Conservation (phyloP, 23 tunicate species). For the Ciona savignyi region DNA sequence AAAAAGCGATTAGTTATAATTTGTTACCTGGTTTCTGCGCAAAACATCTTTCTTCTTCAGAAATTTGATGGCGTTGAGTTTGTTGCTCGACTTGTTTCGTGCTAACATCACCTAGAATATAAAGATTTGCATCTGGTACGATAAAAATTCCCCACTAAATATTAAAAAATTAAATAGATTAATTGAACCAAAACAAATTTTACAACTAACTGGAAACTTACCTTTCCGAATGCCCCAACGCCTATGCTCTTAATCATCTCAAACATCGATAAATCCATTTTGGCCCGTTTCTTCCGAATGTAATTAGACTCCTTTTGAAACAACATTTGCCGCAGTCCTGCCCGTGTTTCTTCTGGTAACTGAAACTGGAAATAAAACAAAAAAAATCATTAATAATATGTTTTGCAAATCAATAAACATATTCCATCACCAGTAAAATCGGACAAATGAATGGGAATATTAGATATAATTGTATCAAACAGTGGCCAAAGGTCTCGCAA, state of each 20-base stretch:
- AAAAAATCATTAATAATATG: too few relatives aligned
- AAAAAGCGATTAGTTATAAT: too few relatives aligned
- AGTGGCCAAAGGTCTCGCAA: too few relatives aligned
- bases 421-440: too few relatives aligned
- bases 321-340: slow-evolving; percentile 65
- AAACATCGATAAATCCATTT: slow-evolving; percentile 65
- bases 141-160: too few relatives aligned
- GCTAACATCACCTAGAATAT: slow-evolving; percentile 71
- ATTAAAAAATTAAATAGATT: too few relatives aligned
- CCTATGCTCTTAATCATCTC: slow-evolving; percentile 63
- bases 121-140: too few relatives aligned
- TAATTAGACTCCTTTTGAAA: slow-evolving; percentile 73
- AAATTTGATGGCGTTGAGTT: slow-evolving; percentile 78
- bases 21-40: slow-evolving; percentile 77
- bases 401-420: too few relatives aligned
- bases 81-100: slow-evolving; percentile 51
- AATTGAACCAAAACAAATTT: too few relatives aligned
- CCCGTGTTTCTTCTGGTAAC: slow-evolving; percentile 19
- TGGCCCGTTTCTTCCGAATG: slow-evolving; percentile 75
- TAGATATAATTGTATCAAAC: too few relatives aligned
- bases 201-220: too few relatives aligned
- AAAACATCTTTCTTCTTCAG: slow-evolving; percentile 88
- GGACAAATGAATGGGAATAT: too few relatives aligned
- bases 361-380: slow-evolving; percentile 26
- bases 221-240: slow-evolving; percentile 93